Evolutionary conservation across 2,888 invertebrate species (phyloP).

Genomic region (Formica aserva): DNA sequence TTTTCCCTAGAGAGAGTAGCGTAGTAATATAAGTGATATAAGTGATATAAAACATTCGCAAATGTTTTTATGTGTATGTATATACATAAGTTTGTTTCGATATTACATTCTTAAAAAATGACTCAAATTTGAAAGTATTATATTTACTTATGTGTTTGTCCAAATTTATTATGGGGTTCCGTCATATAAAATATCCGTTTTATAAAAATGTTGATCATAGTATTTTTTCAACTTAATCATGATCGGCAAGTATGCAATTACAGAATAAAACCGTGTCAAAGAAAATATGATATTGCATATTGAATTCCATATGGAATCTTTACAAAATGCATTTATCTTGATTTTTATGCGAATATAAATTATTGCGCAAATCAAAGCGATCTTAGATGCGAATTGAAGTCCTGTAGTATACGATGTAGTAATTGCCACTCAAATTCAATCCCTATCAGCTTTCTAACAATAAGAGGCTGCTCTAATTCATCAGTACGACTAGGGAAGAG

Average conservation of each 20-base stretch:
- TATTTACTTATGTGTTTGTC: background rate
- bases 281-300: background rate
- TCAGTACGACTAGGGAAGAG: conserved; percentile 37
- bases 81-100: background rate
- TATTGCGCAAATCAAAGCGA: background rate
- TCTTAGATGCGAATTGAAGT: conserved; percentile 20
- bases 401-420: background rate
- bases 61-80: background rate
- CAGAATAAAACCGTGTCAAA: conserved; percentile 4
- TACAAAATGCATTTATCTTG: background rate
- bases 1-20: background rate
- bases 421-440: conserved; percentile 31
- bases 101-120: background rate
- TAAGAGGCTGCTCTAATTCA: conserved; percentile 36
- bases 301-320: background rate
- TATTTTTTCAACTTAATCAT: conserved; percentile 15
- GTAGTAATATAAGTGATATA: background rate
- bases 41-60: background rate
- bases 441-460: conserved; percentile 49
- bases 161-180: background rate
- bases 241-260: conserved; percentile 3
- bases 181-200: background rate
- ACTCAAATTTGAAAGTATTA: background rate
- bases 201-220: background rate
- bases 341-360: conserved; percentile 6